phyloP scores from a whole-genome alignment of 2,888 invertebrate genomes.

The Mamestra brassicae region DNA sequence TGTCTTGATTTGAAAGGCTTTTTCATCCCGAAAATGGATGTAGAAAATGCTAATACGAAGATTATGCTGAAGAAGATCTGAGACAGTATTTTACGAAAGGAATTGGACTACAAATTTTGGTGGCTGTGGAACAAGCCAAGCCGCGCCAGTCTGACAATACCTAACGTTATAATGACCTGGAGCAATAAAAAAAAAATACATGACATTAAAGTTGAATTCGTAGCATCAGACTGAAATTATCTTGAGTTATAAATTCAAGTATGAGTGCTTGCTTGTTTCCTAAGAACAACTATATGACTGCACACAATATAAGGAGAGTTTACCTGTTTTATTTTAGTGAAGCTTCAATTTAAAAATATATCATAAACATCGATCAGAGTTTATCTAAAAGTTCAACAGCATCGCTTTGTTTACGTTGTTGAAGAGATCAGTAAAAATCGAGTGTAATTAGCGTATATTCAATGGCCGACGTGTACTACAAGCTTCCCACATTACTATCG shows the following conservation, averaged over 20 bases:
- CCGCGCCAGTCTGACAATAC: too few relatives aligned
- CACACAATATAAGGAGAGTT: neutral
- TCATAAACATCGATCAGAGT: conserved; percentile 13
- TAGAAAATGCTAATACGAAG: neutral
- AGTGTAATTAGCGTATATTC: conserved; percentile 29
- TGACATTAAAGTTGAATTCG: too few relatives aligned
- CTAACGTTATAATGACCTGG: neutral
- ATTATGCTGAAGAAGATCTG: neutral
- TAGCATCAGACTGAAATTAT: neutral
- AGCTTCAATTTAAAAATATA: conserved; percentile 5
- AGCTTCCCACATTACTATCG: conserved; percentile 51
- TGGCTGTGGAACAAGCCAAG: neutral
- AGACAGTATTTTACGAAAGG: neutral
- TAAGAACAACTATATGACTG: neutral
- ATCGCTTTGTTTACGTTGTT: conserved; percentile 24
- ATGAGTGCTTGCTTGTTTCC: neutral
- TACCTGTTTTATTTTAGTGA: conserved; percentile 79
- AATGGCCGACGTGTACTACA: conserved; percentile 20
- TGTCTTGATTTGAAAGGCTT: conserved; percentile 2
- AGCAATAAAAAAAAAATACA: too few relatives aligned
- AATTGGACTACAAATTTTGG: neutral
- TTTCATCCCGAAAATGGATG: neutral
- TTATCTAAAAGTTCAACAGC: conserved; percentile 23
- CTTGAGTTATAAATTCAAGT: neutral
- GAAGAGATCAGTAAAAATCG: conserved; percentile 17